Evolutionary conservation across 2,888 invertebrate genomes (phyloP), one percentile per base, ranked within the genome.

Genomic region (Tipula unca): DNA sequence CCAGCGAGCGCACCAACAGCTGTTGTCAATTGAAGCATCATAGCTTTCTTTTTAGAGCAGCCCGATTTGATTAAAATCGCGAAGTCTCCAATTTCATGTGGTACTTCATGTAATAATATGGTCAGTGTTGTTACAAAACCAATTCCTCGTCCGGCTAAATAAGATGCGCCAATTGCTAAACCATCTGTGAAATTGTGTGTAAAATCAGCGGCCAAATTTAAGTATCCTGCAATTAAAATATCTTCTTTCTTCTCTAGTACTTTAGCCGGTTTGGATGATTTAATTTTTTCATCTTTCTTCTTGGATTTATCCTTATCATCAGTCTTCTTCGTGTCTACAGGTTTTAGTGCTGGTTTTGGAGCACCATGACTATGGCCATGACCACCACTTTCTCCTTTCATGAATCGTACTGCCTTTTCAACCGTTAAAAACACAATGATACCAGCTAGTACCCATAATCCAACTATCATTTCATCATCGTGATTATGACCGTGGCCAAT

Each of bases 151-250:
- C 99, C 98, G 86, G 97, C 98, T 88, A 99, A 93, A 90, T 95
- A 99, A 0, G 99, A 99, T 0, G 99, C 99, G 85, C 99, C 99
- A 89, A 99, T 99, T 29, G 99, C 99, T 86, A 99, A 92, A 29
- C 99, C 99, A 93, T 99, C 99, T 13, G 99, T 99, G 89, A 99
- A 99, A 91, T 99, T 99, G 90, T 99, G 99, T 14, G 98, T 95
- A 90, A 99, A 99, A 91, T 99, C 99, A 42, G 99, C 99, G 85
- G 97, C 99, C 87, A 99, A 92, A 91, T 99, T 99, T 87, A 99
- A 92, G 90, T 99, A 99, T 1, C 98, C 91, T 42, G 97, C 94
- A 14, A 97, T 95, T 91, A 96, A 94, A 85, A 97, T 94, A 85
- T 94, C 93, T 54, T 89, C 89, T 85, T 87, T 86, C 86, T 86